Percentiles rank a stretch among this genome's conserved stretches.
phyloP scores from a whole-genome alignment of 2,113 vertebrate genomes.

The Channa argus region DNA sequence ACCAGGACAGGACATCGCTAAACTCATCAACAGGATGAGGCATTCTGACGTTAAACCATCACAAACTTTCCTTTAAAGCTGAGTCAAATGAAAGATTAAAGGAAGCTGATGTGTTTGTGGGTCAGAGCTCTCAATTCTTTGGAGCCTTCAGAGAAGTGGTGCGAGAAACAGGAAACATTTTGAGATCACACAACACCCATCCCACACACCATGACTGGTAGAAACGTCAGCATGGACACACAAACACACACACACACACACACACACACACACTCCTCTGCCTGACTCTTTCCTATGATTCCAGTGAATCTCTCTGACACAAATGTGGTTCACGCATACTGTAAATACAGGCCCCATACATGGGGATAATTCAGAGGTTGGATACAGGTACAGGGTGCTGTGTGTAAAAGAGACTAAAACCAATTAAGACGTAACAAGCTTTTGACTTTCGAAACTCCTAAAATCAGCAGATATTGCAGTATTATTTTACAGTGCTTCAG shows the following conservation, averaged over 20 bases:
- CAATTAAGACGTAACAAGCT: too few relatives aligned
- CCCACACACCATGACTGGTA: background rate
- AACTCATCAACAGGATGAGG: background rate
- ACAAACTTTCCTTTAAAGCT: conserved; percentile 8
- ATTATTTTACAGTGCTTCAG: too few relatives aligned
- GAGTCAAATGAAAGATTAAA: conserved; percentile 13
- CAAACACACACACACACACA: background rate
- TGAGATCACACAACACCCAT: conserved; percentile 5
- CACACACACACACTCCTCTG: background rate
- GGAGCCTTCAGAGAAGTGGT: conserved; percentile 33
- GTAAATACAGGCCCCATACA: too few relatives aligned
- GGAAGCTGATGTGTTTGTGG: background rate
- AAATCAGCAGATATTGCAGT: too few relatives aligned
- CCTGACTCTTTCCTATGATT: conserved; percentile 7
- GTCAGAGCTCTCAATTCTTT: conserved; percentile 25
- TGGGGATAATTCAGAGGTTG: background rate
- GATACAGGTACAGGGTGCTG: background rate
- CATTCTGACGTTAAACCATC: background rate
- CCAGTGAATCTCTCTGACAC: background rate
- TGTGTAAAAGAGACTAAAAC: too few relatives aligned
- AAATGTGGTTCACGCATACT: background rate
- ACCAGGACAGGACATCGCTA: background rate
- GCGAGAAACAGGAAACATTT: conserved; percentile 65
- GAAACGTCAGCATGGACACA: background rate
- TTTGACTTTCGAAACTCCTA: too few relatives aligned